Base-by-base conservation (phyloP, 2,113 vertebrate genomes). In the Etia nguti region DNA sequence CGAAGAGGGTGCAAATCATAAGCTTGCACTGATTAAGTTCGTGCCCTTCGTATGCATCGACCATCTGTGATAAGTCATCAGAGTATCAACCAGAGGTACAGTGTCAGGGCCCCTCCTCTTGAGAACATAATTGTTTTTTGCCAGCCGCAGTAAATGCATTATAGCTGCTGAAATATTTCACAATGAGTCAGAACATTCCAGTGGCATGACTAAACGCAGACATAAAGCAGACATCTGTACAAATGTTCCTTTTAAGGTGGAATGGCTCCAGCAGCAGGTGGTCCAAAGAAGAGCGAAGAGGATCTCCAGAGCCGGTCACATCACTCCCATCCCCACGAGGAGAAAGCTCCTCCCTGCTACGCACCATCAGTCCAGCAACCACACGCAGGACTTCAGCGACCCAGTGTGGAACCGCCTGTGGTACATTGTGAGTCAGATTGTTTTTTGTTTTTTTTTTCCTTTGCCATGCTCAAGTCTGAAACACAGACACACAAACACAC, bases 221-320 rank as follows among this genome's bases (percentile, higher is more conserved):
- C 26, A 15, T 82, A 18, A 46, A n/a, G n/a, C n/a, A n/a, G n/a
- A 77, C 81, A 36, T 50, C 9, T 80, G 24, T 13, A 22, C 15
- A 80, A 70, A 22, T 52, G 87, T 91, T 29, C 24, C 81, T 95
- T 84, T 94, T 80, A 94, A 99, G 98, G 98, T 99, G 96, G 95
- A 98, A 86, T 99, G 98, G 98, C 97, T 99, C 90, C 97, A 99
- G 90, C 98, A 99, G 86, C 98, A 99, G 95, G 96, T 97, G 92
- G 95, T 98, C 80, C 97, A 96, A 86, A 97, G 92, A 89, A 97
- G 98, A 92, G 96, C 89, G 62, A 99, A 98, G 94, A 97, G 98
- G 89, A 97, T 95, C 94, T 97, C 96, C 92, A 96, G 97, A 95
- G 86, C 91, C 86, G 90, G 87, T 77, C 80, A 68, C 54, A 55